Conservation (phyloP, 2,888 invertebrate species). For the Tuta absoluta region DNA sequence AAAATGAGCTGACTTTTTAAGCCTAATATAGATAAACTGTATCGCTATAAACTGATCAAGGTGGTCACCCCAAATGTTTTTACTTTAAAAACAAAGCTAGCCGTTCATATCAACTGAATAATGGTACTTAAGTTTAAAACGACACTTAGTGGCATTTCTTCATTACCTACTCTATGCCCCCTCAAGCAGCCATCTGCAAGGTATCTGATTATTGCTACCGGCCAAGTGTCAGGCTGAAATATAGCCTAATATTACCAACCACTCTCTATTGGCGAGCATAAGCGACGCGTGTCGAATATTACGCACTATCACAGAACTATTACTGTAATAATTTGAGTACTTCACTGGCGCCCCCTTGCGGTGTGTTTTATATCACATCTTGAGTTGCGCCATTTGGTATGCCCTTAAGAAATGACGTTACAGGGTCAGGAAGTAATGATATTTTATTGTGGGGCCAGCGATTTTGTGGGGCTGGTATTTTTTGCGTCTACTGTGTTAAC, state of each 20-base stretch:
- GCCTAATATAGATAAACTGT: no score
- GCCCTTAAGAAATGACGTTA: constrained; percentile 7
- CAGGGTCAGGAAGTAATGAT: not conserved
- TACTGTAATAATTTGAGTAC: constrained; percentile 47
- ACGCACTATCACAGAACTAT: constrained; percentile 57
- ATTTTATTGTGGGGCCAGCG: not conserved
- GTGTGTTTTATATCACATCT: constrained; percentile 34
- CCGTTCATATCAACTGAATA: no score
- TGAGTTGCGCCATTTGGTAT: constrained; percentile 30
- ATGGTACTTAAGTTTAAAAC: not conserved
- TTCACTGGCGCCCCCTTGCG: constrained; percentile 30
- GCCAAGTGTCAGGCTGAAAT: constrained; percentile 70
- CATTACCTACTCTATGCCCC: constrained; percentile 49
- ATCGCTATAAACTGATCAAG: no score
- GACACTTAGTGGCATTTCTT: constrained; percentile 42
- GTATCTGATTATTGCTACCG: constrained; percentile 69
- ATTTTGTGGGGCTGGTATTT: not conserved
- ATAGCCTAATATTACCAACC: constrained; percentile 62
- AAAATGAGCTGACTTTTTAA: no score
- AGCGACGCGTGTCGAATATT: constrained; percentile 59
- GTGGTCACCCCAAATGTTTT: no score
- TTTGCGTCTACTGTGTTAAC: not conserved
- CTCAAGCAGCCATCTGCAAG: constrained; percentile 67
- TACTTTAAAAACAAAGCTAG: no score
- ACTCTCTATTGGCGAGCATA: constrained; percentile 60